Base-by-base conservation (phyloP, 2,888 invertebrate species). In the Chrysomela aeneicollis region DNA sequence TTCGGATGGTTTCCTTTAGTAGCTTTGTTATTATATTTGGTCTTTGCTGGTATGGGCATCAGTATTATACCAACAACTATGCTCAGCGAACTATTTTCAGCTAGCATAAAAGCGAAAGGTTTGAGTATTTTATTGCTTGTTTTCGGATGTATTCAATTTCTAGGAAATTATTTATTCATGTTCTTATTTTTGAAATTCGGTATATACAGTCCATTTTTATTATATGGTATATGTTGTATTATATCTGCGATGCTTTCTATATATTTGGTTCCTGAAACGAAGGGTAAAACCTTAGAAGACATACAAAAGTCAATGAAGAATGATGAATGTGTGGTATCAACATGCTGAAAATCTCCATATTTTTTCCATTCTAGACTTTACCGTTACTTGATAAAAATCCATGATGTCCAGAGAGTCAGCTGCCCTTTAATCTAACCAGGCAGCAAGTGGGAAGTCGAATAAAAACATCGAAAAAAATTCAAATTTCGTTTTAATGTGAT, bases 41-140 rank as follows among this genome's bases (percentile, higher is more conserved):
- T 75, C 9, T 63, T 71, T 12, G 77, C 68, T 61, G 71, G 73
- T 12, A 65, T 69, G 22, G 79, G 79, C 9, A 59, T 78, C n/a
- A 75, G 74, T 4, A 67, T 77, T 8, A 68, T 79, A 22, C 79
- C 79, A 1, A 74, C 74, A 26, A 66, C 79, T 17, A 72, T 79
- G 71, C 22, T 72, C 5, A 74, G 77, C 6, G 79, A 79, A 67
- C 46, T 80, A 17, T 80, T 78, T 60, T 76, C 78, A 4, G 72
- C 77, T 6, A 78, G 76, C 61, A 74, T 81, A 19, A 80, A 79
- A 69, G 69, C 70, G 2, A 78, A 79, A 72, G 80, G 73, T 12
- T 57, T 77, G n/a, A 64, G 71, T 8, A 17, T 77, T 4, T 22
- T 71, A 1, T 53, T 71, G 15, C 57, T 74, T 12, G 75, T 73